These are phyloP conservation scores for Aquatica leii DNA, from an alignment of 2,888 invertebrate genomes.

Conservation along the genomic window DNA sequence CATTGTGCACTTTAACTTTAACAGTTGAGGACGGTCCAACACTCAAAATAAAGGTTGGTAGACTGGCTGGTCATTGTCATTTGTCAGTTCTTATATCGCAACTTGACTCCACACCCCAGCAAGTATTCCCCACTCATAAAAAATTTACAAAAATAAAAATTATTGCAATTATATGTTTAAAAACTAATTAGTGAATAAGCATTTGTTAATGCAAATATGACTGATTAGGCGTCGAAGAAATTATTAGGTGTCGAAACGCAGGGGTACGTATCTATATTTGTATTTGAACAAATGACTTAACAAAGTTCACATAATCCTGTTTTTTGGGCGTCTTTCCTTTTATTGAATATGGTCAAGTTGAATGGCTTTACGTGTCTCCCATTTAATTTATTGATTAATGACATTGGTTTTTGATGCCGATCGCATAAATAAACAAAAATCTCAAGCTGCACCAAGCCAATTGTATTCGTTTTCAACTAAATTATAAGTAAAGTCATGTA, in stretches of 20 bases:
- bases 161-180: slow-evolving; percentile 1
- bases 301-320: slow-evolving; percentile 14
- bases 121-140: slow-evolving; percentile 38
- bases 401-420: slow-evolving; percentile 19
- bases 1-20: slow-evolving; percentile 24
- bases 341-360: slow-evolving; percentile 3
- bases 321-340: slow-evolving; percentile 17
- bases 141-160: slow-evolving; percentile 17
- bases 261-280: not conserved
- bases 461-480: too few species aligned
- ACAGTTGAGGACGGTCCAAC: slow-evolving; percentile 31
- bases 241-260: not conserved
- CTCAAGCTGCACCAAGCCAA: too few species aligned
- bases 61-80: slow-evolving; percentile 40
- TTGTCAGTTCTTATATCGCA: slow-evolving; percentile 38
- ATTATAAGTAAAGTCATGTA: too few species aligned
- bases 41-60: slow-evolving; percentile 31
- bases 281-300: slow-evolving; percentile 1
- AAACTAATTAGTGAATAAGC: not conserved
- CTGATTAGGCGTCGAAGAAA: not conserved
- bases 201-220: not conserved
- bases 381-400: slow-evolving; percentile 17
- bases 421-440: too few species aligned
- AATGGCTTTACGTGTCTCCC: slow-evolving; percentile 7
- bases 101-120: slow-evolving; percentile 36